phyloP scores from a whole-genome alignment of 2,888 invertebrate species.

The Pilophorus perplexus region DNA sequence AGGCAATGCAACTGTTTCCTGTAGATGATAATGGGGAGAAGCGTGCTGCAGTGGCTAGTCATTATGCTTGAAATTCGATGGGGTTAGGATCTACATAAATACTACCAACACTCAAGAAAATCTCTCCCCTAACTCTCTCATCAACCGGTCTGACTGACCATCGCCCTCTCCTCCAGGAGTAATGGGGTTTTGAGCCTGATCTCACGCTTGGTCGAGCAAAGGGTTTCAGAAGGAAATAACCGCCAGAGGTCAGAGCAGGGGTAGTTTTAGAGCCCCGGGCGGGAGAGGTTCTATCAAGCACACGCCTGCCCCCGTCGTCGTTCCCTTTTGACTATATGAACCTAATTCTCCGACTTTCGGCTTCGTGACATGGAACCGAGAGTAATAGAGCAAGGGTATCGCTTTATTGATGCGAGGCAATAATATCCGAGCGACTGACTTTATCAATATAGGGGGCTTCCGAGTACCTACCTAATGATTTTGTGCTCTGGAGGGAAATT shows the following conservation, averaged over 20 bases:
- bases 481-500: neutral
- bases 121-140: conserved; percentile 6
- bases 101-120: conserved; percentile 21
- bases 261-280: neutral
- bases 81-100: conserved; percentile 12
- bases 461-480: neutral
- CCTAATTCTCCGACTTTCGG: conserved; percentile 10
- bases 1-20: neutral
- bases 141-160: conserved; percentile 15
- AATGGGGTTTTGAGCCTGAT: conserved; percentile 36
- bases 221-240: conserved; percentile 36
- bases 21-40: neutral
- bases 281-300: neutral
- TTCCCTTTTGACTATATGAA: conserved; percentile 15
- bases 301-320: neutral
- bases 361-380: neutral
- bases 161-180: conserved; percentile 7
- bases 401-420: no score
- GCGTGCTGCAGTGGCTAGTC: neutral
- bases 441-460: neutral
- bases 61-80: neutral
- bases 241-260: conserved; percentile 1
- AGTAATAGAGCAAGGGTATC: neutral
- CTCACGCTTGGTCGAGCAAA: conserved; percentile 35
- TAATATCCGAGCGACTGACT: neutral